A percentile compares a stretch with the other conserved stretches of the same genome.
These are phyloP conservation scores for Eueides isabella DNA, from an alignment of 1,140 invertebrate genomes.

Conservation along the genomic window DNA sequence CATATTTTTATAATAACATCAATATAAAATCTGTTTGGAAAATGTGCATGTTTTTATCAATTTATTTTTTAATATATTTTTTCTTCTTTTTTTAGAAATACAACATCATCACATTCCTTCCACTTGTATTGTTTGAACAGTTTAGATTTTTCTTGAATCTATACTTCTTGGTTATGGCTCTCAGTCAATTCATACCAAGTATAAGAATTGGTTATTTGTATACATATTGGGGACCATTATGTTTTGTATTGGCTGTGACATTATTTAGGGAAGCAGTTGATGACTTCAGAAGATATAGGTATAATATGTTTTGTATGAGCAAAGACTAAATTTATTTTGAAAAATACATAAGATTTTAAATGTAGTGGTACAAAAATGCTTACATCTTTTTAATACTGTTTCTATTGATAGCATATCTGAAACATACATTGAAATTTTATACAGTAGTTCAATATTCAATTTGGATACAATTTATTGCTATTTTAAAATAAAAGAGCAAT, in stretches of 20 bases:
- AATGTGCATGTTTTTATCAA: too few species aligned
- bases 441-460: too few species aligned
- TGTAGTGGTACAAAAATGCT: too few species aligned
- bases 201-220: conserved; percentile 98
- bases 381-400: too few species aligned
- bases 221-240: conserved; percentile 99
- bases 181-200: conserved; percentile 98
- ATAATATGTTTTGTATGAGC: background rate
- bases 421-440: too few species aligned
- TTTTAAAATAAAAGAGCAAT: too few species aligned
- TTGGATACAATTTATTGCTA: too few species aligned
- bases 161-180: conserved; percentile 99
- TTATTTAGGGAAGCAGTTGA: conserved; percentile 98
- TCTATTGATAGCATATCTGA: too few species aligned
- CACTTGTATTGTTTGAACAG: conserved; percentile 98
- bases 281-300: conserved; percentile 93
- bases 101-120: conserved; percentile 98
- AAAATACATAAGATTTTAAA: too few species aligned
- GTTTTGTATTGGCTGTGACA: conserved; percentile 98
- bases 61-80: too few species aligned
- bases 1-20: too few species aligned
- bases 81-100: conserved; percentile 90
- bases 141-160: conserved; percentile 99
- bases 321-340: background rate
- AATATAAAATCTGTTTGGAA: too few species aligned